Evolutionary conservation across 2,888 invertebrate genomes (phyloP), one percentile per base, ranked within the genome.

Genomic region (Chaitophorus viminalis): DNA sequence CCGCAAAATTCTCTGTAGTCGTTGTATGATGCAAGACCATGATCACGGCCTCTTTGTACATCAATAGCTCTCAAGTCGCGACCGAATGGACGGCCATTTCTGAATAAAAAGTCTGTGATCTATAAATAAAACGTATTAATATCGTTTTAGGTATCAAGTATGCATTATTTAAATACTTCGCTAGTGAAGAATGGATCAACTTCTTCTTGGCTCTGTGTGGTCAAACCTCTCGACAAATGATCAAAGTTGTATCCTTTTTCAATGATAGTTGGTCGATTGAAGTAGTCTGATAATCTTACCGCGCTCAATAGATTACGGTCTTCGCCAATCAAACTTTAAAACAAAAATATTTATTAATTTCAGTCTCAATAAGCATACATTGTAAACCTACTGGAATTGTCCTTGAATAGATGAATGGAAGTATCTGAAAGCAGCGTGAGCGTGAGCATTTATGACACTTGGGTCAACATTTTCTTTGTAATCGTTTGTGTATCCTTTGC

Each of bases 31-130:
- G 95, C 95, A 60, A 97, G 92, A 21, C 96, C 97, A 90, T 97
- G 97, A 91, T 97, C 97, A 81, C 97, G 93, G 89, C 96, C 95
- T 89, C 97, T 93, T 91, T 97, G 97, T 89, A 97, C 94, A 90
- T 97, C 97, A 60, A 94, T 94, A 0, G 97, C 95, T 75, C 96
- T 94, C 89, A 97, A 92, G 91, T 97, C 97, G 18, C 93, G 92
- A 0, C 97, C 97, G 90, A 97, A 95, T 3, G 94, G 94, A 91
- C 93, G 94, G 89, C 94, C 94, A 36, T 94, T 93, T 90, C 95
- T 94, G 91, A 95, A 94, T 86, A 95, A 91, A 91, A 92, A 94
- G 90, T 94, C 93, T 6, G 94, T 95, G 82, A 95, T 94, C 94
- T 95, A 90, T 9, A 91, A 72, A 72, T 14, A 70, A 9, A 85